These are phyloP conservation scores for Gymnopithys bicolor DNA, from an alignment of 2,797 vertebrate species.

Conservation along the genomic window DNA sequence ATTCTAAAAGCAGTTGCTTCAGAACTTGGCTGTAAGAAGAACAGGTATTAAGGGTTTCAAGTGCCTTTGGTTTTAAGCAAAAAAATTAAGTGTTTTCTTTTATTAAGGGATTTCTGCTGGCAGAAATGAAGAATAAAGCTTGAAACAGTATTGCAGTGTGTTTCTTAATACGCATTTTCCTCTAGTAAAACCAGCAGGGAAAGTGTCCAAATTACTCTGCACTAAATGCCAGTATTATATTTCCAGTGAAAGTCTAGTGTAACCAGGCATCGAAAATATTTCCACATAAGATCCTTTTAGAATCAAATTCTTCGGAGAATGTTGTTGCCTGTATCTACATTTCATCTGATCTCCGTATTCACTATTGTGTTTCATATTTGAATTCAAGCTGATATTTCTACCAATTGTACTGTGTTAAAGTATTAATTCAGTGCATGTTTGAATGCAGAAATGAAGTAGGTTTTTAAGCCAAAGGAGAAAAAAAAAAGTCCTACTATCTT, in stretches of 20 bases:
- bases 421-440: not conserved
- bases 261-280: slow-evolving; percentile 50
- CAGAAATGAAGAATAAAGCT: slow-evolving; percentile 59
- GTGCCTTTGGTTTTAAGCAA: slow-evolving; percentile 2
- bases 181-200: slow-evolving; percentile 82
- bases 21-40: not conserved
- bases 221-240: slow-evolving; percentile 71
- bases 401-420: not conserved
- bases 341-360: not conserved
- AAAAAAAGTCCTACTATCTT: not conserved
- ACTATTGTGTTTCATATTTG: not conserved
- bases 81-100: slow-evolving; percentile 50
- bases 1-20: not conserved
- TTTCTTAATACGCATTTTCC: slow-evolving; percentile 69
- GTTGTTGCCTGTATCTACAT: not conserved
- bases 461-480: not conserved
- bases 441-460: not conserved
- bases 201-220: slow-evolving; percentile 78
- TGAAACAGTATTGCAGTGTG: slow-evolving; percentile 76
- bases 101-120: slow-evolving; percentile 56
- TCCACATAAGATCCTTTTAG: slow-evolving; percentile 45
- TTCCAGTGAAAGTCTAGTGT: slow-evolving; percentile 50
- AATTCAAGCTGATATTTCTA: not conserved
- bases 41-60: slow-evolving; percentile 33
- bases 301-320: not conserved